phyloP scores from a whole-genome alignment of 2,797 vertebrate species.

The Fundulus diaphanus region DNA sequence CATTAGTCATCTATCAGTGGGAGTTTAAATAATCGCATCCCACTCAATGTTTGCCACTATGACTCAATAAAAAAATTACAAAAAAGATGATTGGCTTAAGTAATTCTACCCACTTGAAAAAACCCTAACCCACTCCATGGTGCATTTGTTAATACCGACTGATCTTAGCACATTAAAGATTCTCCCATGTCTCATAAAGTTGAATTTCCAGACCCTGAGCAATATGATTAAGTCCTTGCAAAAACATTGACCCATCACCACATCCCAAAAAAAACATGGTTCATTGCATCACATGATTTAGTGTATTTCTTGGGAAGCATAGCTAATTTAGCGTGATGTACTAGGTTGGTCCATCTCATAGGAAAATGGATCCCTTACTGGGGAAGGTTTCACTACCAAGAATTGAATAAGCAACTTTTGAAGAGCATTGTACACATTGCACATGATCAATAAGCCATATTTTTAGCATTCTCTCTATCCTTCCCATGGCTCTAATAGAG shows the following conservation, averaged over 20 bases:
- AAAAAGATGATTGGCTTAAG: conserved; percentile 42
- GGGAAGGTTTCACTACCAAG: neutral
- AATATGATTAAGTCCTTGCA: conserved; percentile 5
- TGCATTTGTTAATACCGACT: conserved; percentile 34
- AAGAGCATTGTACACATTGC: neutral
- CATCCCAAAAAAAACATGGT: conserved; percentile 2
- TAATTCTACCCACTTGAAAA: conserved; percentile 47
- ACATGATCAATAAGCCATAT: conserved; percentile 9
- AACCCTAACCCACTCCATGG: conserved; percentile 39
- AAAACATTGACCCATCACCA: conserved; percentile 21
- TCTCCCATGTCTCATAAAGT: conserved; percentile 5
- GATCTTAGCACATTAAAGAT: conserved; percentile 13
- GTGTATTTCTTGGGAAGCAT: conserved; percentile 6
- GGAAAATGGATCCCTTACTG: neutral
- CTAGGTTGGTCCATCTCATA: neutral
- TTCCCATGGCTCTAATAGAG: neutral
- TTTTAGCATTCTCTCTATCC: neutral
- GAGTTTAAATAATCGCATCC: neutral
- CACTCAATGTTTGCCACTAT: conserved; percentile 36
- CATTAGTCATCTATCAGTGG: neutral
- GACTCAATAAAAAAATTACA: conserved; percentile 44
- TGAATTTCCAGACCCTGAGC: conserved; percentile 22
- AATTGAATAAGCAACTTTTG: conserved; percentile 2
- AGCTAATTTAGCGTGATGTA: neutral
- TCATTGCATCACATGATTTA: conserved; percentile 17